Conservation (phyloP, 2,797 vertebrate genomes). For the Myotis pilosus region DNA sequence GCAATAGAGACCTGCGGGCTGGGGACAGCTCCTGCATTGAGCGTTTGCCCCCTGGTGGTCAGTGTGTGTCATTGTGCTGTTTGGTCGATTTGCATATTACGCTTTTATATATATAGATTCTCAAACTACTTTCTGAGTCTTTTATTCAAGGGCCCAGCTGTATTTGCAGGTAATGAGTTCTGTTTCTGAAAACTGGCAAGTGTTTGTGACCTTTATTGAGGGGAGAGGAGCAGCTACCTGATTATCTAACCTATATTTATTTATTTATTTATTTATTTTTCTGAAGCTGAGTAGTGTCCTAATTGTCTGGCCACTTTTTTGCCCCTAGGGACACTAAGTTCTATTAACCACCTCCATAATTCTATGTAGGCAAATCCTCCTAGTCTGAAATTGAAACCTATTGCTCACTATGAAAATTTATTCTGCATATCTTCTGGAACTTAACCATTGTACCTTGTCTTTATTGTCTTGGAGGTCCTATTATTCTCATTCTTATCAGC, state of each 20-base stretch:
- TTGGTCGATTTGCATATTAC: too few species aligned
- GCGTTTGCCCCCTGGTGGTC: too few species aligned
- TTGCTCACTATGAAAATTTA: neutral
- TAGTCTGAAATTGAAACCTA: neutral
- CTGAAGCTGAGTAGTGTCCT: neutral
- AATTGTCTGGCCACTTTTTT: neutral
- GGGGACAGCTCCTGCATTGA: too few species aligned
- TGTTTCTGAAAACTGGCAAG: neutral
- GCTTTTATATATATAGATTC: too few species aligned
- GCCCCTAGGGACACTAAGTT: neutral
- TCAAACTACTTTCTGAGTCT: too few species aligned
- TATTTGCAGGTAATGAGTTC: neutral
- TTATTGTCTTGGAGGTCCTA: neutral
- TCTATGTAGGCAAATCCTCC: neutral
- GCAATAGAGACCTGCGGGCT: too few species aligned
- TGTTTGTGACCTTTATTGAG: neutral
- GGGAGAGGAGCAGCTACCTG: neutral
- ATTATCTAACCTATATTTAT: neutral
- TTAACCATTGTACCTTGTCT: neutral
- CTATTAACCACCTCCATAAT: neutral
- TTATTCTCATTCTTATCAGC: neutral
- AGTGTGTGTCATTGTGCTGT: too few species aligned
- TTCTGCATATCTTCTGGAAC: neutral
- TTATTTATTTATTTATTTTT: neutral
- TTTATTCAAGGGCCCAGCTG: neutral